Evolutionary conservation across 2,113 vertebrate species (phyloP).

Genomic region (Perognathus longimembris): DNA sequence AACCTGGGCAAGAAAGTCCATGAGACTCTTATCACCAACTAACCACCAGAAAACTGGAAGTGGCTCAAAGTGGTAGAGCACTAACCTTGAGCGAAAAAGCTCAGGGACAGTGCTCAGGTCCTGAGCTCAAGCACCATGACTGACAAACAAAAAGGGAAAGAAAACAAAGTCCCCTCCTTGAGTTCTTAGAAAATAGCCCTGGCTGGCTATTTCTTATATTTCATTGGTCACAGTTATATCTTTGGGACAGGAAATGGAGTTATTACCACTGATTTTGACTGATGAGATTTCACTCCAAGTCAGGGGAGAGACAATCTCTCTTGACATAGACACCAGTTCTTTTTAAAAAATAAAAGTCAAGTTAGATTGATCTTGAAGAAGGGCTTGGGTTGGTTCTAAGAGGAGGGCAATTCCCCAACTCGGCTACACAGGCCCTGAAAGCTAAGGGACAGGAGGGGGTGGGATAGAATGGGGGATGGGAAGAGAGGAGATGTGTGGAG

Average conservation of each 20-base stretch:
- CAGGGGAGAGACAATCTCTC: not conserved
- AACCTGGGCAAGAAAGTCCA: too few species aligned
- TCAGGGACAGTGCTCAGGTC: too few species aligned
- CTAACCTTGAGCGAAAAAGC: too few species aligned
- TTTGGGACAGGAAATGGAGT: conserved; percentile 21
- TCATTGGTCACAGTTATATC: not conserved
- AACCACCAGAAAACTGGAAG: too few species aligned
- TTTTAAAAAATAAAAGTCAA: not conserved
- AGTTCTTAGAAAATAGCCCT: conserved; percentile 14
- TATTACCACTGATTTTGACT: not conserved
- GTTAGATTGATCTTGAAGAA: not conserved
- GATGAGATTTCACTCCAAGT: not conserved
- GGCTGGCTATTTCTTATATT: not conserved
- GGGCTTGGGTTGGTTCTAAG: too few species aligned
- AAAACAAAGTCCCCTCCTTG: not conserved
- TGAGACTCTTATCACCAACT: too few species aligned
- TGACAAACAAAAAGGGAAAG: too few species aligned
- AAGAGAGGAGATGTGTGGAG: not conserved
- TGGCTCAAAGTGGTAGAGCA: too few species aligned
- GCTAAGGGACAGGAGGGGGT: not conserved
- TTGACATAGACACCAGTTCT: not conserved
- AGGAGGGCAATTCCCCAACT: not conserved
- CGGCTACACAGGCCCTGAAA: not conserved
- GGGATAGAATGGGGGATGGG: not conserved
- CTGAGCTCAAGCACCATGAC: too few species aligned